phyloP scores from a whole-genome alignment of 2,797 vertebrate species.

The Tadarida brasiliensis region DNA sequence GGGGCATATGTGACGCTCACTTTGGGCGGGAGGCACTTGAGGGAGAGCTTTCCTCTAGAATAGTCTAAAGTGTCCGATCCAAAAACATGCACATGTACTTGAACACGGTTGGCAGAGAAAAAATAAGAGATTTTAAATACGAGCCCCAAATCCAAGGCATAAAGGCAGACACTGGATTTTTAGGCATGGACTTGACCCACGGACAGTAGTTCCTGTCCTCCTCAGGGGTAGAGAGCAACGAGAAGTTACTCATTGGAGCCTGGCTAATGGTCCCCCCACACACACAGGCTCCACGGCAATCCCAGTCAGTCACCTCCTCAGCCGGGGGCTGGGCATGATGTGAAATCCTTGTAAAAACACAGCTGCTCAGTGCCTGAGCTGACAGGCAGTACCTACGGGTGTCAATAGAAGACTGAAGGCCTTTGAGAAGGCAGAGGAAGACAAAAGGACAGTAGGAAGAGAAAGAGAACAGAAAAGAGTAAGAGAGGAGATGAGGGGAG shows the following conservation, averaged over 20 bases:
- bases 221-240: background rate
- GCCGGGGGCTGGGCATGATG: background rate
- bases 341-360: background rate
- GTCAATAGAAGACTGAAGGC: background rate
- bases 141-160: background rate
- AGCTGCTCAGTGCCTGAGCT: background rate
- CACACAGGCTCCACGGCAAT: background rate
- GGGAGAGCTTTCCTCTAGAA: background rate
- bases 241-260: background rate
- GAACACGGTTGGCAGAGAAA: background rate
- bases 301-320: background rate
- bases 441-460: background rate
- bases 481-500: background rate
- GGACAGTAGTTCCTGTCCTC: background rate
- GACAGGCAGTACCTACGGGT: background rate
- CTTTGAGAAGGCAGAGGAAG: background rate
- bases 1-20: background rate
- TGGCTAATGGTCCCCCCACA: background rate
- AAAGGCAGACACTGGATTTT: background rate
- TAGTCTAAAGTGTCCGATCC: background rate
- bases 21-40: background rate
- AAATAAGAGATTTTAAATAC: conserved; percentile 13
- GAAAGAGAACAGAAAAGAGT: background rate
- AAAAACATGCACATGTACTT: background rate
- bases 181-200: background rate